Evolutionary conservation across 1,140 invertebrate species (phyloP).

Genomic region (Zaprionus gabonicus): DNA sequence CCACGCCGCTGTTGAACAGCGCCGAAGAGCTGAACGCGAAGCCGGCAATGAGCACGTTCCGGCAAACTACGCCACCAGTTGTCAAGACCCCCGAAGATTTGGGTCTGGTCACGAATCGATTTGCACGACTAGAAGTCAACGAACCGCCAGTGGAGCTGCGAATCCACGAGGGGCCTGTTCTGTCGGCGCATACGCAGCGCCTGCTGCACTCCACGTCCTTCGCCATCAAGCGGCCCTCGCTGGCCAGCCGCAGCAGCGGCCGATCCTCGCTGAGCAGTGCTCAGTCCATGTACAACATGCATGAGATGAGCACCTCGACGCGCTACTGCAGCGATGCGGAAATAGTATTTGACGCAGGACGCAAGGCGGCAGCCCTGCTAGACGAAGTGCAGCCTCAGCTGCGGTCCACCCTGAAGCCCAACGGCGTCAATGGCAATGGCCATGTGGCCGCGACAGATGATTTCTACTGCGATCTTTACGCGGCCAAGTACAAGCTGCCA

Average conservation of each 20-base stretch:
- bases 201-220: constrained; percentile 79
- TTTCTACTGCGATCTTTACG: constrained; percentile 69
- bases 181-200: constrained; percentile 63
- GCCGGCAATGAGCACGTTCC: constrained; percentile 68
- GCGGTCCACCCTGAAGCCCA: constrained; percentile 64
- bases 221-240: constrained; percentile 77
- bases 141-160: constrained; percentile 53
- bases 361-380: constrained; percentile 70
- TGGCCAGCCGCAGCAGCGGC: constrained; percentile 70
- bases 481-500: constrained; percentile 64
- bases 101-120: constrained; percentile 66
- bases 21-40: constrained; percentile 47
- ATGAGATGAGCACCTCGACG: constrained; percentile 61
- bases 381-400: constrained; percentile 73
- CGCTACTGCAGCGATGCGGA: constrained; percentile 66
- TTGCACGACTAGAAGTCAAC: constrained; percentile 44
- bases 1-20: constrained; percentile 54
- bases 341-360: constrained; percentile 65
- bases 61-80: constrained; percentile 28
- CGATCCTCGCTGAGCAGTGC: constrained; percentile 72
- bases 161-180: constrained; percentile 60
- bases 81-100: constrained; percentile 57
- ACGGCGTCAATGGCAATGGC: constrained; percentile 35
- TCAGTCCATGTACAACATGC: constrained; percentile 77
- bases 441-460: constrained; percentile 53